Conservation (phyloP, 2,113 vertebrate genomes). For the Rhagologus leucostigma region DNA sequence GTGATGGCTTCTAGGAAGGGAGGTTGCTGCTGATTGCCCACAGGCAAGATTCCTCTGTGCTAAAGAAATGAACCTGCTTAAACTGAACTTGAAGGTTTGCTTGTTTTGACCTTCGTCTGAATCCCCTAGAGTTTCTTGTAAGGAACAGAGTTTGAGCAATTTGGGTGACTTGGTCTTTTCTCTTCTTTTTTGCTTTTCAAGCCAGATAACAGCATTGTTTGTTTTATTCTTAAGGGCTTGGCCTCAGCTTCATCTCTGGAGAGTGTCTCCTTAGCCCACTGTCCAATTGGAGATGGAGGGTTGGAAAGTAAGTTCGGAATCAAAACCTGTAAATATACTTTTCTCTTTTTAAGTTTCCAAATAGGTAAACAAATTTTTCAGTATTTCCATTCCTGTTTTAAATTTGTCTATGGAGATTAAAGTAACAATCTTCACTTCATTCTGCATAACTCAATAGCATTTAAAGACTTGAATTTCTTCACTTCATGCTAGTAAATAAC, state of each 20-base stretch:
- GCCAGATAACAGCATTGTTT: neutral
- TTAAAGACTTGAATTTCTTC: neutral
- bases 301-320: constrained; percentile 83
- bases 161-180: neutral
- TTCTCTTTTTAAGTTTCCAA: neutral
- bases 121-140: neutral
- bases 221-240: constrained; percentile 79
- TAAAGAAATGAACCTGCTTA: neutral
- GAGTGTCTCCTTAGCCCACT: constrained; percentile 85
- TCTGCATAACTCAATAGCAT: neutral
- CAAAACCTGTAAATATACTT: neutral
- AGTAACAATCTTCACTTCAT: neutral
- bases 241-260: constrained; percentile 80
- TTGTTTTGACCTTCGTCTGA: neutral
- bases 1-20: neutral
- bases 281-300: constrained; percentile 87
- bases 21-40: neutral
- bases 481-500: neutral
- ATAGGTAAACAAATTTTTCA: neutral
- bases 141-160: neutral
- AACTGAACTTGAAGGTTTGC: neutral
- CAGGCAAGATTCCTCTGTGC: neutral
- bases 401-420: neutral
- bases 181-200: neutral
- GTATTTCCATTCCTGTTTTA: neutral